Conservation (phyloP, 2,113 vertebrate genomes). For the Cacatua alba region DNA sequence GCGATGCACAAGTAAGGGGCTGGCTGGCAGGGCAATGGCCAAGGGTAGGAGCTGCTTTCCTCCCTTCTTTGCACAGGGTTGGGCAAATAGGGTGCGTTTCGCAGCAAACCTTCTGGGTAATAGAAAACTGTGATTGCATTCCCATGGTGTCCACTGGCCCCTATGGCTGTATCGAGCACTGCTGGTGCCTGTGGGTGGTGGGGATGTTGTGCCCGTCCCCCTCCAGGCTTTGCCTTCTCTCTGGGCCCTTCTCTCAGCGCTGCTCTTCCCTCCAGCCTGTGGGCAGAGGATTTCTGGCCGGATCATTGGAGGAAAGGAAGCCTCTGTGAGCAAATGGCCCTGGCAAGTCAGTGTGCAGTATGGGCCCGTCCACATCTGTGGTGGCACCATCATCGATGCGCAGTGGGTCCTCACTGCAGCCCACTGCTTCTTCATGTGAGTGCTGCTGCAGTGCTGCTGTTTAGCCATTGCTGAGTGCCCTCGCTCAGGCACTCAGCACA, state of each 20-base stretch:
- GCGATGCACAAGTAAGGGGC: conserved; percentile 79
- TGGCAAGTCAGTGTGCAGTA: conserved; percentile 91
- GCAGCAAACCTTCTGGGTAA: not conserved
- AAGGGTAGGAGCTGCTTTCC: fast-evolving
- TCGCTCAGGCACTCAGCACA: not conserved
- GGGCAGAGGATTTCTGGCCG: conserved; percentile 78
- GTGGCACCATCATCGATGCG: conserved; percentile 84
- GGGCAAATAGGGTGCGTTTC: fast-evolving
- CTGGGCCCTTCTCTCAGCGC: not conserved
- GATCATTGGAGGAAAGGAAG: conserved; percentile 85
- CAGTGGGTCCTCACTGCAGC: conserved; percentile 88
- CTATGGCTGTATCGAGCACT: fast-evolving
- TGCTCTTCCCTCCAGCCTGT: conserved; percentile 78
- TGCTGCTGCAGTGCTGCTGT: not conserved
- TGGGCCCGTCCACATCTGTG: conserved; percentile 80
- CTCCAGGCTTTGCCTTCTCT: fast-evolving
- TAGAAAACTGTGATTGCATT: fast-evolving
- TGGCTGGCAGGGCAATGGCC: not conserved
- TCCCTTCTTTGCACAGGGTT: not conserved
- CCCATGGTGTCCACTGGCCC: fast-evolving
- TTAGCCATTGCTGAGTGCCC: not conserved
- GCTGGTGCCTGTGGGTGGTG: not conserved
- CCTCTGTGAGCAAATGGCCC: conserved; percentile 83
- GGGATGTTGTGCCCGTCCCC: fast-evolving
- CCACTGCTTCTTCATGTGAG: conserved; percentile 92